These are phyloP conservation scores for Mactra quadrangularis DNA, from an alignment of 1,140 invertebrate species.

Conservation along the genomic window DNA sequence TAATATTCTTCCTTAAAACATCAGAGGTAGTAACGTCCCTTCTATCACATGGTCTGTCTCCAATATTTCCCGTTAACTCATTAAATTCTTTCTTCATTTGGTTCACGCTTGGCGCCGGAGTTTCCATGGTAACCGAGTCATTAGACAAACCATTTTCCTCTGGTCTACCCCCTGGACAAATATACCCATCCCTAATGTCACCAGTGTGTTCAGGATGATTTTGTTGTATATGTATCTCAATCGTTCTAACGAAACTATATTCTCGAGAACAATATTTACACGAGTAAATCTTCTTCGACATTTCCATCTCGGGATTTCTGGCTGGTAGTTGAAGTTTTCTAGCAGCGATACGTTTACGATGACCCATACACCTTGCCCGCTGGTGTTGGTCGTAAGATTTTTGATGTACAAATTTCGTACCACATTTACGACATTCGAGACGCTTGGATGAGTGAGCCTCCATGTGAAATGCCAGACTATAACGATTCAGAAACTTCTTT, in stretches of 20 bases:
- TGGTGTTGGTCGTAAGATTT: conserved; percentile 54
- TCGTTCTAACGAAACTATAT: conserved; percentile 22
- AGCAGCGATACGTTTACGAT: conserved; percentile 46
- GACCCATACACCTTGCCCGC: conserved; percentile 46
- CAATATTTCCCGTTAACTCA: background rate
- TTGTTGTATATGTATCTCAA: conserved; percentile 38
- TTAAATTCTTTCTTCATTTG: background rate
- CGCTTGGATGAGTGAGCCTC: conserved; percentile 45
- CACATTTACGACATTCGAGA: conserved; percentile 52
- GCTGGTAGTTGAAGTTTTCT: conserved; percentile 40
- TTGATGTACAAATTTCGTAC: conserved; percentile 60
- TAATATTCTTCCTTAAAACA: too few species aligned
- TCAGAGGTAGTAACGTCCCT: conserved; percentile 22
- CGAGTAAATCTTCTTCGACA: conserved; percentile 3
- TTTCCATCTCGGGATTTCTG: background rate
- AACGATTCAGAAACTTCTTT: conserved; percentile 36
- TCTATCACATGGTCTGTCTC: background rate
- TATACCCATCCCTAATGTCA: conserved; percentile 21
- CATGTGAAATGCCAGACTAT: conserved; percentile 45
- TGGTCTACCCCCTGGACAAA: background rate
- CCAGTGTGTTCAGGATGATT: conserved; percentile 42
- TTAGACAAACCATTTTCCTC: conserved; percentile 10
- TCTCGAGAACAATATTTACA: conserved; percentile 41
- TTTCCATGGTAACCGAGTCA: background rate
- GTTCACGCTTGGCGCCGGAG: too few species aligned